Evolutionary conservation across 2,797 vertebrate genomes (phyloP).

Genomic region (Cirrhinus mrigala): DNA sequence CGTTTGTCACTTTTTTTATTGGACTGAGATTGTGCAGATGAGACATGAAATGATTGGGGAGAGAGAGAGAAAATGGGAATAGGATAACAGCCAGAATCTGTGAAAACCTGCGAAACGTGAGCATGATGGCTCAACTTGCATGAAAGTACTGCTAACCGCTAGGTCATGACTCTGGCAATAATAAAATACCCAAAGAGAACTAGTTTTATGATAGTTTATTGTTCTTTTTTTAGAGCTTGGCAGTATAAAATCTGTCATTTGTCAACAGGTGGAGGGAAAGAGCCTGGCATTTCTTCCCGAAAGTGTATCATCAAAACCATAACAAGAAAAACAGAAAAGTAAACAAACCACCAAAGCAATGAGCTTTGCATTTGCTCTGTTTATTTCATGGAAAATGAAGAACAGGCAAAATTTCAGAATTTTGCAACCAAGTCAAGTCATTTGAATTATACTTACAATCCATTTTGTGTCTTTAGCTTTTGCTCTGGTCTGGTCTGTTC

Average conservation of each 20-base stretch:
- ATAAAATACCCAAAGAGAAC: background rate
- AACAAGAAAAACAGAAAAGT: background rate
- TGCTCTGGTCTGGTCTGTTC: background rate
- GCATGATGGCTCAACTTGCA: background rate
- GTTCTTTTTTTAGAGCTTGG: background rate
- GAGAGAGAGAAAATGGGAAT: background rate
- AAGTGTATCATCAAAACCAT: conserved; percentile 19
- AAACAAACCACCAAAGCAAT: conserved; percentile 28
- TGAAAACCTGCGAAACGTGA: conserved; percentile 11
- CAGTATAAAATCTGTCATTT: conserved; percentile 6
- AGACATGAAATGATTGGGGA: conserved; percentile 10
- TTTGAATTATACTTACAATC: background rate
- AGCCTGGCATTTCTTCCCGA: conserved; percentile 23
- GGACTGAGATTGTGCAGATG: background rate
- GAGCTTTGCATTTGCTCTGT: conserved; percentile 23
- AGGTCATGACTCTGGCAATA: background rate
- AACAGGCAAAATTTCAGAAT: conserved; percentile 1
- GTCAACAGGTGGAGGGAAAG: conserved; percentile 15
- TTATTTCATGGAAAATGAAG: conserved; percentile 40
- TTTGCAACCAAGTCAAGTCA: background rate
- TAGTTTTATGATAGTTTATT: background rate
- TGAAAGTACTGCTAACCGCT: background rate
- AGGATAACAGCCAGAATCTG: background rate
- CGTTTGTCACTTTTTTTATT: conserved; percentile 32
- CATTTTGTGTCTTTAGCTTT: background rate